These are phyloP conservation scores for Alsophila aescularia DNA, from an alignment of 2,888 invertebrate species.

Conservation along the genomic window DNA sequence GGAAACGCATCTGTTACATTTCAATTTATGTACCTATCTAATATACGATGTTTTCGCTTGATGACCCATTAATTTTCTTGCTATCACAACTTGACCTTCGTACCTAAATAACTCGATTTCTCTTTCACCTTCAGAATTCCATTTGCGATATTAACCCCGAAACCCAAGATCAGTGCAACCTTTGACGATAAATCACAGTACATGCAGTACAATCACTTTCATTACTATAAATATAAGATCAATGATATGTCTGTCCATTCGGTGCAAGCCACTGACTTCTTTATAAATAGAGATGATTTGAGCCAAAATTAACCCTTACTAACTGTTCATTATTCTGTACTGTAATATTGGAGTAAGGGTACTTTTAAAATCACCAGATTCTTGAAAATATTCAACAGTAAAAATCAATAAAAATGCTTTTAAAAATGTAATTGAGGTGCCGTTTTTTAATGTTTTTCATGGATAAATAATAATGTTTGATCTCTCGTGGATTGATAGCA, in stretches of 20 bases:
- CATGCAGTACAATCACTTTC: conserved; percentile 34
- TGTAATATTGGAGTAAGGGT: background rate
- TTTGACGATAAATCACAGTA: conserved; percentile 13
- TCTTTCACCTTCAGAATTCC: background rate
- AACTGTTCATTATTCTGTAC: conserved; percentile 10
- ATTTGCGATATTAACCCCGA: conserved; percentile 6
- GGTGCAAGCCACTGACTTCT: conserved; percentile 64
- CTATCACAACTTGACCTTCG: background rate
- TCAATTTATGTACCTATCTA: no score
- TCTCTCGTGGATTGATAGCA: no score
- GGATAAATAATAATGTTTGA: no score
- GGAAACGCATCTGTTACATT: no score
- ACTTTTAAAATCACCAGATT: background rate
- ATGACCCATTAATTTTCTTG: background rate
- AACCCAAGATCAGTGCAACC: conserved; percentile 5
- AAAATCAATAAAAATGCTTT: no score
- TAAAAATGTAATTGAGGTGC: no score
- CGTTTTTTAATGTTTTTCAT: no score
- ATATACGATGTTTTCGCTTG: no score
- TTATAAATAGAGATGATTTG: conserved; percentile 49
- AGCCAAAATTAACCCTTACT: conserved; percentile 49
- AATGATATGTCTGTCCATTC: conserved; percentile 52
- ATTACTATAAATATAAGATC: conserved; percentile 50
- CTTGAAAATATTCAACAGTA: no score
- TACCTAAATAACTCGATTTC: background rate